Conservation (phyloP, 2,113 vertebrate genomes). For the Gallinago jamesoni region DNA sequence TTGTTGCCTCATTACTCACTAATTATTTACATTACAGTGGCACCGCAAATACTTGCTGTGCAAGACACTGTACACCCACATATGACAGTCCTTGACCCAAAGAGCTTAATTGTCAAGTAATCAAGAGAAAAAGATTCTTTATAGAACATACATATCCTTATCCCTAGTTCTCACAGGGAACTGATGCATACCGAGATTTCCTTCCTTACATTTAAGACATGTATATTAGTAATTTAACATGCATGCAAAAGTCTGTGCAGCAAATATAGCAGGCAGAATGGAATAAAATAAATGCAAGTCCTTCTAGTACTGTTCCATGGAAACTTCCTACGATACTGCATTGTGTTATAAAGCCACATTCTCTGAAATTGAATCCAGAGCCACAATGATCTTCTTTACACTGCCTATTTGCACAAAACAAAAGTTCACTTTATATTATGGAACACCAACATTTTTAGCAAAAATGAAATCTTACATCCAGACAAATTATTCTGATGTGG, state of each 20-base stretch:
- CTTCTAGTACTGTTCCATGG: neutral
- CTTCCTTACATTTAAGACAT: neutral
- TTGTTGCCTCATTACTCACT: neutral
- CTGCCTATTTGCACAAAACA: neutral
- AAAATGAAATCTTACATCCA: conserved; percentile 35
- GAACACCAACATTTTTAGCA: neutral
- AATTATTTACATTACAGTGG: neutral
- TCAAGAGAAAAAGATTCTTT: neutral
- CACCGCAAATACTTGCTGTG: neutral
- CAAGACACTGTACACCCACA: neutral
- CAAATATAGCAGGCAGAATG: neutral
- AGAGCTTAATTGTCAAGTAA: neutral
- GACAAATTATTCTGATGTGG: neutral
- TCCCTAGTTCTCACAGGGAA: neutral
- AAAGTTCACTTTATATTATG: neutral
- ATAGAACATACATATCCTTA: neutral
- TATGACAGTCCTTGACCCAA: neutral
- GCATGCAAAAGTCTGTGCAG: neutral
- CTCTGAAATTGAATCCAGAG: neutral
- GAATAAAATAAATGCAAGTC: neutral
- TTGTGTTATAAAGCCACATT: neutral
- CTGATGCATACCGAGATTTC: neutral
- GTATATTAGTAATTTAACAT: neutral
- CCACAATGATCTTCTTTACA: neutral
- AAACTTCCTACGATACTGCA: neutral